Evolutionary conservation across 2,797 vertebrate species (phyloP).

Genomic region (Pipistrellus kuhlii): DNA sequence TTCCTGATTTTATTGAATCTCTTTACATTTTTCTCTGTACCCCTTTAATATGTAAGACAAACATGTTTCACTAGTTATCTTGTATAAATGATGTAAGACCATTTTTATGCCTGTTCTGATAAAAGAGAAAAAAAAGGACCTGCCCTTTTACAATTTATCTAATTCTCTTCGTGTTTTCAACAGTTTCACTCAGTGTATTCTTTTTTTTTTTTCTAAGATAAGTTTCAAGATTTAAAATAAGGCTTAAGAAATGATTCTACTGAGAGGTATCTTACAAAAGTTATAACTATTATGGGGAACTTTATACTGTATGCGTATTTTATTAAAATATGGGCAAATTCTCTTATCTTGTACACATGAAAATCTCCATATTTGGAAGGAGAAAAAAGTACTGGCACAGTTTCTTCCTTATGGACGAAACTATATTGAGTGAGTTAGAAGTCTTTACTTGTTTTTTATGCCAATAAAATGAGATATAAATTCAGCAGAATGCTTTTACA

Average conservation of each 20-base stretch:
- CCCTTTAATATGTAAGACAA: background rate
- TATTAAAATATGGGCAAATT: constrained; percentile 16
- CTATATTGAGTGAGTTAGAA: background rate
- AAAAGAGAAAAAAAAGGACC: background rate
- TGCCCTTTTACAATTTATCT: background rate
- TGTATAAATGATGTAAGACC: background rate
- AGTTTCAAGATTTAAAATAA: constrained; percentile 61
- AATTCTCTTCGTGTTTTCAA: constrained; percentile 28
- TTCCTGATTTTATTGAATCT: background rate
- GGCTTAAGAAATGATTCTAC: background rate
- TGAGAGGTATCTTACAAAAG: background rate
- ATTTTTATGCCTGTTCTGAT: constrained; percentile 16
- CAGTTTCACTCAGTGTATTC: background rate
- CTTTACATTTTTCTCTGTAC: background rate
- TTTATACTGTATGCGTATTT: background rate
- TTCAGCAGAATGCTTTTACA: constrained; percentile 26
- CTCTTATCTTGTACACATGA: constrained; percentile 12
- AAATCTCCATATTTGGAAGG: constrained; percentile 18
- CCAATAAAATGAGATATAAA: constrained; percentile 48
- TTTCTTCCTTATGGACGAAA: constrained; percentile 2
- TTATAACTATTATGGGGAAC: background rate
- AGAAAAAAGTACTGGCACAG: background rate
- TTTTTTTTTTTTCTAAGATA: constrained; percentile 23
- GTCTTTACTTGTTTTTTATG: constrained; percentile 51
- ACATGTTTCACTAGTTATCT: background rate